A percentile compares a stretch with the other conserved stretches of the same genome.
Conservation (phyloP, 2,113 vertebrate genomes). For the Pituophis catenifer region DNA sequence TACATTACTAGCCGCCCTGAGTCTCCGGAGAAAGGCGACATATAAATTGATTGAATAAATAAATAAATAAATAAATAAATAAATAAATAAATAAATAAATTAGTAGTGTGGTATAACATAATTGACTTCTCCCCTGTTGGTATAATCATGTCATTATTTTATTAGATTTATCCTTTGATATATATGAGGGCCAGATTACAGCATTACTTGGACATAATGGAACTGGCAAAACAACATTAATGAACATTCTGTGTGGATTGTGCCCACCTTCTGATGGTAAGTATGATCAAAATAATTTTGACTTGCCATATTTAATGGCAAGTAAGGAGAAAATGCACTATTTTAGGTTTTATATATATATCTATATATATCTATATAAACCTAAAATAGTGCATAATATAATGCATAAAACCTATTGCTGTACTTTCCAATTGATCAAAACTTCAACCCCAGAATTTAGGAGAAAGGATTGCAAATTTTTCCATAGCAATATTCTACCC, state of each 20-base stretch:
- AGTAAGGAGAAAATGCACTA: not conserved
- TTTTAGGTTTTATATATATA: not conserved
- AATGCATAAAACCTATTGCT: not conserved
- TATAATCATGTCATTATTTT: not conserved
- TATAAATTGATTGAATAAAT: no score
- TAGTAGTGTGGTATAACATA: not conserved
- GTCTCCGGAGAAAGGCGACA: no score
- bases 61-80: no score
- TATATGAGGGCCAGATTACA: constrained; percentile 96
- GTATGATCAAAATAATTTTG: constrained; percentile 12
- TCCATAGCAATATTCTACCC: not conserved
- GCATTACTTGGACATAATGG: constrained; percentile 95
- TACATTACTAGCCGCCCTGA: not conserved
- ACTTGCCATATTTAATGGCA: not conserved
- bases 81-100: no score
- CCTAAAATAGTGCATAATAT: no score
- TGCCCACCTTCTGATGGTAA: constrained; percentile 84
- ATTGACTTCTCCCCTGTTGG: rapidly evolving
- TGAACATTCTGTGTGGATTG: constrained; percentile 95
- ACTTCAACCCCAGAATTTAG: not conserved
- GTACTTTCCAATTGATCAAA: not conserved
- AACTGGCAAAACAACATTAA: constrained; percentile 92
- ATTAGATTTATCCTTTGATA: constrained; percentile 90
- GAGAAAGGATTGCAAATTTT: not conserved
- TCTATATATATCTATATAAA: not conserved